phyloP scores from a whole-genome alignment of 2,888 invertebrate species.

The Drosophila macrospina region DNA sequence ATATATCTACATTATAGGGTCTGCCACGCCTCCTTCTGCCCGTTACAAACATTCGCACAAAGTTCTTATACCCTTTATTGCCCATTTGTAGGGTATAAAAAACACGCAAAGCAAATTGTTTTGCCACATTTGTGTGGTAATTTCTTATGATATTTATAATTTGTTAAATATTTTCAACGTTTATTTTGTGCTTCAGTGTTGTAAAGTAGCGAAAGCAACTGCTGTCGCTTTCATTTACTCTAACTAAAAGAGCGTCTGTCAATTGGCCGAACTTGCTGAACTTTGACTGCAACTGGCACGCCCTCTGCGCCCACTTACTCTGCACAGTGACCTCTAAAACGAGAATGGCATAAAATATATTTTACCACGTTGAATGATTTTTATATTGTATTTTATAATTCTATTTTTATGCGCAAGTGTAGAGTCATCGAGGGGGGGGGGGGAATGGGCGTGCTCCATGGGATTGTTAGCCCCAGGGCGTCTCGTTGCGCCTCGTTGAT shows the following conservation, averaged over 20 bases:
- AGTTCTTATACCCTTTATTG: too few relatives aligned
- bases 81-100: too few relatives aligned
- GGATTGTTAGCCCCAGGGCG: conserved; percentile 35
- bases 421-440: too few relatives aligned
- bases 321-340: conserved; percentile 44
- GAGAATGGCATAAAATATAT: conserved; percentile 38
- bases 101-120: conserved; percentile 31
- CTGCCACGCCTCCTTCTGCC: too few relatives aligned
- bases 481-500: conserved; percentile 50
- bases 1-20: too few relatives aligned
- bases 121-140: conserved; percentile 41
- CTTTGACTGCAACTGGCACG: conserved; percentile 43
- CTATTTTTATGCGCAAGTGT: conserved; percentile 46
- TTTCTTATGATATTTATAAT: neutral
- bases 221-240: neutral
- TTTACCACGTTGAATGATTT: conserved; percentile 23
- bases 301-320: conserved; percentile 17
- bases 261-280: conserved; percentile 55
- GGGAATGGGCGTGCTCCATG: neutral
- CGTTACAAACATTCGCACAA: too few relatives aligned
- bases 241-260: conserved; percentile 13
- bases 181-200: neutral
- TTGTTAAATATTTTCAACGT: neutral
- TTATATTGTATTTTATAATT: conserved; percentile 31
- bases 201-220: neutral